Evolutionary conservation across 2,113 vertebrate genomes (phyloP), one percentile per base, ranked within the genome.

Genomic region (Nothoprocta pentlandii): DNA sequence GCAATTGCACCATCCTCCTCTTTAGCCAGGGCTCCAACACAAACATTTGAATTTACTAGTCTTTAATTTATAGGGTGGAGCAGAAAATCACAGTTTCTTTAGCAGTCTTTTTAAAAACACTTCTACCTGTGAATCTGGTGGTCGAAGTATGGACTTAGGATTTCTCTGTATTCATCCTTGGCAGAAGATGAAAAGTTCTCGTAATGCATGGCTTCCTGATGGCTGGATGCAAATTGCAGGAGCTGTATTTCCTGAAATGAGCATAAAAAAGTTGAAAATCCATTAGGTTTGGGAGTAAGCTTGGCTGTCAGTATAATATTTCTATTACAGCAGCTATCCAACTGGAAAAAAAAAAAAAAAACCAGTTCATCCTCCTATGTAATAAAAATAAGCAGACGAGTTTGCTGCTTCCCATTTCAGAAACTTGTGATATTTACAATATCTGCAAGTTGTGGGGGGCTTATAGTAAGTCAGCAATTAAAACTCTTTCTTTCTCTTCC

Each of bases 241-340:
- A 90, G 89, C 82, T 17, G 4, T 36, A 77, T 87, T 81, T 95
- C 80, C 94, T 62, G 8, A 94, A 98, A 96, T 96, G 89, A 94
- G 68, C 97, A 95, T 80, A 16, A 92, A 93, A 92, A 93, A 92
- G 76, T 77, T 87, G 64, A 84, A 96, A 94, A 80, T 36, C 16
- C 70, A 94, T 92, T 94, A 94, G 90, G 49, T 80, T 80, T 25
- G 87, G 77, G 93, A 96, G 84, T 51, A 26, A 96, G 89, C 86
- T 71, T 61, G 85, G 85, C 87, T 96, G 83, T 76, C 87, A 84
- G 84, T 51, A 59, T 92, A 92, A 91, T 71, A 92, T 92, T 96
- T 94, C 95, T 82, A 90, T 95, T 96, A 83, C 85, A 87, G 82
- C 56, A 88, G 81, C 81, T 86, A 96, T 26, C 85, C 89, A 90